Evolutionary conservation across 2,113 vertebrate genomes (phyloP), one percentile per base, ranked within the genome.

Genomic region (Microtus oregoni): DNA sequence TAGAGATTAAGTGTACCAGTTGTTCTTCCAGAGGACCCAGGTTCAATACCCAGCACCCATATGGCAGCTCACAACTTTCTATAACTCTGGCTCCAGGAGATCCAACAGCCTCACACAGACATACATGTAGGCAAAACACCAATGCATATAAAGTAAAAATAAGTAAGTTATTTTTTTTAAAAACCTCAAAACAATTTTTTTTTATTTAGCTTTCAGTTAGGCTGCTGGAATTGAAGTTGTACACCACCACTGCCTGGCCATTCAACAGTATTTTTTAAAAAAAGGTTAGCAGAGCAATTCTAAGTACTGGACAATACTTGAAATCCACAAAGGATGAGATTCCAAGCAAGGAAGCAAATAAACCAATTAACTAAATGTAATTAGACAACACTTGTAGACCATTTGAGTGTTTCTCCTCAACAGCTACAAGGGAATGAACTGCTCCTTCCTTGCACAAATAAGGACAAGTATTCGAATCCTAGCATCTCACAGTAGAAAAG

Each of bases 311-410:
- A 3, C 75, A 73, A 88, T 72, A 88, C 22, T 41, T 83, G 63
- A 95, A 90, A 77, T 90, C 15, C 47, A 50, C 86, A 94, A 77
- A 88, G 50, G 47, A 68, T 35, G 30, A 32, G 7, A 86, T 78
- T 79, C 93, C 38, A 79, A 86, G 55, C 38, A 67, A 63, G 67
- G 55, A 87, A 95, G 68, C 91, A 96, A 96, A 95, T 13, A 8
- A 67, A 47, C 41, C 50, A 86, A 94, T 35, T 72, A 88, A 87
- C 22, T 86, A 76, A 68, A 55, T 44, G 41, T 47, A 79, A 86
- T 91, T 63, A 86, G 55, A 70, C 32, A 90, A 90, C 1, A 79
- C 28, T 89, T 95, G 2, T 22, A 95, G 91, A 79, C 3, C 52
- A 89, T 32, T 3, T 50, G 41, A 63, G 44, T 93, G 11, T 41